Evolutionary conservation across 37 sponge, comb jelly and placozoan genomes (phyloP).

Genomic region (Chondrilla cf. caribensis): DNA sequence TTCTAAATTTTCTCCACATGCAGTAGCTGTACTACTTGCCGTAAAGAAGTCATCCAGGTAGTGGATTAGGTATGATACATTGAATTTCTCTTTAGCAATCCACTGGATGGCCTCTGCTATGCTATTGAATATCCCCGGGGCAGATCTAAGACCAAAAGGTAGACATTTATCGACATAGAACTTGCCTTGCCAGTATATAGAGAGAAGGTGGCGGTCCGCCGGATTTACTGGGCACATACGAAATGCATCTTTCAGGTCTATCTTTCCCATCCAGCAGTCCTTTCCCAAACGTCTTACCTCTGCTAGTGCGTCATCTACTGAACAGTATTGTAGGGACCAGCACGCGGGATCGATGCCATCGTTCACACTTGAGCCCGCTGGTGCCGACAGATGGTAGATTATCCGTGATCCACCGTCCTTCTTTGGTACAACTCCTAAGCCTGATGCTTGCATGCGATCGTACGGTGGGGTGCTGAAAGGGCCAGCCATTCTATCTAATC

Average conservation of each 20-base stretch:
- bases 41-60: slow-evolving; percentile 18
- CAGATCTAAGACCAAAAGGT: slow-evolving; percentile 25
- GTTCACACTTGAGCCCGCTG: slow-evolving; percentile 1
- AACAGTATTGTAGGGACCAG: slow-evolving; percentile 1
- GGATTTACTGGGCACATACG: slow-evolving; percentile 13
- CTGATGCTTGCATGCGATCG: slow-evolving; percentile 30
- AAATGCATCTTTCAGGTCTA: slow-evolving; percentile 21
- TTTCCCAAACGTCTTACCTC: background rate
- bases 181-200: slow-evolving; percentile 12
- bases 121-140: slow-evolving; percentile 2
- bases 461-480: slow-evolving; percentile 24
- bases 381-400: slow-evolving; percentile 25
- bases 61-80: background rate
- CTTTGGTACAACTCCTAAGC: slow-evolving; percentile 14
- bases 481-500: too few relatives aligned
- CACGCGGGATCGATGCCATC: slow-evolving; percentile 42
- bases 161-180: slow-evolving; percentile 26
- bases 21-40: background rate
- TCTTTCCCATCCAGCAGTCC: background rate
- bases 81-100: slow-evolving; percentile 2
- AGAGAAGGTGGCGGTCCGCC: slow-evolving; percentile 10
- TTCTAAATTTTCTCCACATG: background rate
- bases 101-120: slow-evolving; percentile 5
- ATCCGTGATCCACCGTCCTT: background rate
- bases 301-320: slow-evolving; percentile 3